phyloP scores from a whole-genome alignment of 64 coral and sea anemone species.

The Actinia equina region DNA sequence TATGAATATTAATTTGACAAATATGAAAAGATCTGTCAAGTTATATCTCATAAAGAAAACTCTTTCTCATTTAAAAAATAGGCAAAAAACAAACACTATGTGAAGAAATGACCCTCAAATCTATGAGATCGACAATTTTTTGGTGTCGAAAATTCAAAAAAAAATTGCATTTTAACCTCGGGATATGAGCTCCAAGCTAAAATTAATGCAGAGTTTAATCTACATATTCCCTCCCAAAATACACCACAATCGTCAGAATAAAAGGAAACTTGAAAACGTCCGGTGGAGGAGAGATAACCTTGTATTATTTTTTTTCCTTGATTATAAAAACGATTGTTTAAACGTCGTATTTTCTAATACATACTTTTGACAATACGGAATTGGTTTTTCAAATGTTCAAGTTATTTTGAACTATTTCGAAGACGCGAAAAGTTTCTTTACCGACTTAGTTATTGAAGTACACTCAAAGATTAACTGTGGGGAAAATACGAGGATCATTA shows the following conservation, averaged over 20 bases:
- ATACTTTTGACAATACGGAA: not conserved
- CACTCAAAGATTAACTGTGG: not conserved
- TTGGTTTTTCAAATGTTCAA: not conserved
- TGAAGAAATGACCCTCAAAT: not conserved
- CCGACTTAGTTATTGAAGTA: not conserved
- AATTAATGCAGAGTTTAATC: not conserved
- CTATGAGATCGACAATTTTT: not conserved
- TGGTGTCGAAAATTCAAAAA: not conserved
- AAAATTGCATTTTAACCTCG: not conserved
- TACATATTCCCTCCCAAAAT: conserved; percentile 15
- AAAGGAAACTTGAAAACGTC: not conserved
- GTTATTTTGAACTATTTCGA: not conserved
- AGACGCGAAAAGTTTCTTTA: not conserved
- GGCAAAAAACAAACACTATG: not conserved
- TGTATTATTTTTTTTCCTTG: not conserved
- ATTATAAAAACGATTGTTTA: not conserved
- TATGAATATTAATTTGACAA: conserved; percentile 10
- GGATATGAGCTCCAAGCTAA: too few species aligned
- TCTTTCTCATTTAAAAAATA: not conserved
- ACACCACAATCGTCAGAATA: not conserved
- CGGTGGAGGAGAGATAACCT: not conserved
- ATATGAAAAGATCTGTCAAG: not conserved
- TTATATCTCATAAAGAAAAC: not conserved
- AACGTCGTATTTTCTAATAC: not conserved
- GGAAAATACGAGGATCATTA: not conserved